Percentiles rank a stretch among this genome's conserved stretches.
Conservation (phyloP, 2,888 invertebrate species). For the Germaria angustata region DNA sequence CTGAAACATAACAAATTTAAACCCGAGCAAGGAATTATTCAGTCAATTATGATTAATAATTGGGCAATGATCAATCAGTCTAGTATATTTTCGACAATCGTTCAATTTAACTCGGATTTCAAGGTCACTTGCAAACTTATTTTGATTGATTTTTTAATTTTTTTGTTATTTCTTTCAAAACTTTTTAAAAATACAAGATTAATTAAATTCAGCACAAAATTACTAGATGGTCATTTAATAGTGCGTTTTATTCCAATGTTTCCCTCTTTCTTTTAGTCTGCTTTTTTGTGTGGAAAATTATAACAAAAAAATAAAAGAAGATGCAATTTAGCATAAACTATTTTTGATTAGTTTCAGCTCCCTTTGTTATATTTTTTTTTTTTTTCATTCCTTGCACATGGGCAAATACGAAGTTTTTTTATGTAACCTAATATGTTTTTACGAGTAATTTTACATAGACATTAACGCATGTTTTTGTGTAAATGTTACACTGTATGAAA, state of each 20-base stretch:
- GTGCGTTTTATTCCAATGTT: not conserved
- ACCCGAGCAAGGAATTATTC: too few species aligned
- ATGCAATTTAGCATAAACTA: constrained; percentile 68
- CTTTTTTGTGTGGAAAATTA: not conserved
- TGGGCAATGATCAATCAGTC: too few species aligned
- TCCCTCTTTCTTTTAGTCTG: constrained; percentile 6
- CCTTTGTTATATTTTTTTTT: constrained; percentile 42
- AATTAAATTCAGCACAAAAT: not conserved
- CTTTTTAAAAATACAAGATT: not conserved
- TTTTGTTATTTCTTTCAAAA: not conserved
- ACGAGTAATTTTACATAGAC: not conserved
- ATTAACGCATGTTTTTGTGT: not conserved
- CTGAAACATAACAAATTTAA: too few species aligned
- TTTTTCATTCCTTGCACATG: not conserved
- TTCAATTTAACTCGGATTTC: too few species aligned
- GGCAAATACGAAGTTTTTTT: constrained; percentile 46
- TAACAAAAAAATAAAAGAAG: constrained; percentile 26
- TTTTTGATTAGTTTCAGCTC: constrained; percentile 68
- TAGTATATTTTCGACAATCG: too few species aligned
- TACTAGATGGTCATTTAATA: constrained; percentile 30
- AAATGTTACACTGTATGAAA: not conserved
- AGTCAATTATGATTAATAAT: too few species aligned
- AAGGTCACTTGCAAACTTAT: too few species aligned
- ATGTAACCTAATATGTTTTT: constrained; percentile 45
- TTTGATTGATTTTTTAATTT: too few species aligned